Conservation (phyloP, 1,140 invertebrate genomes). For the Lasioglossum baleicum region DNA sequence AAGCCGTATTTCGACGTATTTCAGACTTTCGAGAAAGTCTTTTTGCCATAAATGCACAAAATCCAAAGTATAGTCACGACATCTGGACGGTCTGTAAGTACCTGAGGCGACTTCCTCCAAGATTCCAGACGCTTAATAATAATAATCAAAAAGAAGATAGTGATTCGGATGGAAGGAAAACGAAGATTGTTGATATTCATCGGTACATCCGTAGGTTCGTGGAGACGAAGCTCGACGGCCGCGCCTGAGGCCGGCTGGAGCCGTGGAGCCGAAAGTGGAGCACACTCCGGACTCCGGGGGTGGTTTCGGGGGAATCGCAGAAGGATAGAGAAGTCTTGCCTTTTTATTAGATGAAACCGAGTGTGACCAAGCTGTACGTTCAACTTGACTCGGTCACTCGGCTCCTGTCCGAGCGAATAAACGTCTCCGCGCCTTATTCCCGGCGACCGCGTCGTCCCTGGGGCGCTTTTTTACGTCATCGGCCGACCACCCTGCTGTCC, state of each 20-base stretch:
- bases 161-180: neutral
- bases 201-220: neutral
- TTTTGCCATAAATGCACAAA: too few species aligned
- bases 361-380: constrained; percentile 73
- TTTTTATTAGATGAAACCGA: constrained; percentile 74
- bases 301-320: constrained; percentile 42
- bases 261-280: neutral
- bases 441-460: constrained; percentile 52
- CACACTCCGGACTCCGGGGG: neutral
- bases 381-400: constrained; percentile 76
- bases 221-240: neutral
- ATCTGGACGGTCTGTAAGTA: too few species aligned
- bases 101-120: too few species aligned
- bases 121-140: too few species aligned
- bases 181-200: neutral
- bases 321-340: constrained; percentile 58
- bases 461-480: constrained; percentile 73
- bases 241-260: neutral
- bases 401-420: constrained; percentile 75
- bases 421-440: constrained; percentile 71
- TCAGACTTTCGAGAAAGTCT: too few species aligned
- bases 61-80: too few species aligned
- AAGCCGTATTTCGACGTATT: too few species aligned
- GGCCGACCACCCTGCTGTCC: constrained; percentile 66
- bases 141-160: too few species aligned